A percentile compares a stretch with the other conserved stretches of the same genome.
phyloP scores from a whole-genome alignment of 2,113 vertebrate genomes.

The Dunckerocampus dactyliophorus region DNA sequence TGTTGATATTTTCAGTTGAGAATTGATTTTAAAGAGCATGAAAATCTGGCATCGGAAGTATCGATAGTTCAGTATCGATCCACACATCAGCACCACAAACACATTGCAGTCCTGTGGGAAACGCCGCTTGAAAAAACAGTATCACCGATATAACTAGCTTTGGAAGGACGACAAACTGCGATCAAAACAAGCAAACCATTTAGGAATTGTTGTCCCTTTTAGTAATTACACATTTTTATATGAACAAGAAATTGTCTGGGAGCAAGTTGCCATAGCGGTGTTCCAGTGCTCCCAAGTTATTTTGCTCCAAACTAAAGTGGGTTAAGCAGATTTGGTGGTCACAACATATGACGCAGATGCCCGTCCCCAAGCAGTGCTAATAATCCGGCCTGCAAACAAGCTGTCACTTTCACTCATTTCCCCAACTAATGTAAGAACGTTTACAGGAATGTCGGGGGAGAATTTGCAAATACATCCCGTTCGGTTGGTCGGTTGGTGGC shows the following conservation, averaged over 20 bases:
- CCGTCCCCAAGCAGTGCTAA: conserved; percentile 60
- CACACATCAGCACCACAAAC: no score
- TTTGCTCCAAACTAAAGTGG: conserved; percentile 66
- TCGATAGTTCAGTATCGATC: no score
- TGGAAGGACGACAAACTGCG: no score
- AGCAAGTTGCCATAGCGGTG: conserved; percentile 28
- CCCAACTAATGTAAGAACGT: conserved; percentile 45
- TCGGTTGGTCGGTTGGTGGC: conserved; percentile 8
- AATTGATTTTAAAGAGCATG: no score
- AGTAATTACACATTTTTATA: conserved; percentile 1
- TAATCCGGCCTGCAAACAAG: conserved; percentile 66
- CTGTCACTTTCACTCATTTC: conserved; percentile 60
- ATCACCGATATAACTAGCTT: no score
- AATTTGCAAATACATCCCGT: conserved; percentile 45
- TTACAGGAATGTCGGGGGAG: conserved; percentile 53
- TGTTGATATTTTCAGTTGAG: no score
- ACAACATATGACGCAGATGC: conserved; percentile 71
- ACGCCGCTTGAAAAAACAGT: no score
- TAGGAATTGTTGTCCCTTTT: no score
- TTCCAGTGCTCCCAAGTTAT: conserved; percentile 51
- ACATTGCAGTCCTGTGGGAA: no score
- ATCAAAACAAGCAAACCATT: no score
- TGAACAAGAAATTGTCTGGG: conserved; percentile 37
- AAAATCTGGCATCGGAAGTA: no score
- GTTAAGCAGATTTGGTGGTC: conserved; percentile 74